Evolutionary conservation across 2,113 vertebrate species (phyloP), one percentile per base, ranked within the genome.

Genomic region (Pseudorasbora parva): DNA sequence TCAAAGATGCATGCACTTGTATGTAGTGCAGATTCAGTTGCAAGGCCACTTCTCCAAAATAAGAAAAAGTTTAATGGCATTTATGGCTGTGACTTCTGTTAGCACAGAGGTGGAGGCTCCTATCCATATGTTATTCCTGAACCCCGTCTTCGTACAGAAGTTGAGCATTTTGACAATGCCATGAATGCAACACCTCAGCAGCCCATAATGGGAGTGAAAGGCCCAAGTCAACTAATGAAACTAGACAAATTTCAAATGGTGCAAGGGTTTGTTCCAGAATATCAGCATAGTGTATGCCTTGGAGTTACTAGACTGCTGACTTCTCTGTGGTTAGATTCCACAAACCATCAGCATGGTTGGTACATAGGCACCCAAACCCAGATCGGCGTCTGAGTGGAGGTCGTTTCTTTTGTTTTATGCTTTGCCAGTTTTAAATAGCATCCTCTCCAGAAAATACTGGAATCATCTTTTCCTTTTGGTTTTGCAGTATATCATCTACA

Each of bases 11-110:
- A 84, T 88, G 77, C 62, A 10, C 77, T 86, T 25, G 51, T 88
- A 11, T 84, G 82, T 66, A 83, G 77, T 27, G 85, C 85, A 54
- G 62, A 81, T 81, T 88, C 82, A 81, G 84, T 88, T 80, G 87
- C 84, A 37, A 47, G 68, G 10, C 76, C 84, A 43, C 43, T 83
- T 6, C 57, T 86, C 2, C 11, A 49, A 30, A 88, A 88, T 57
- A 72, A 59, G 10, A 85, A 87, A 57, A 75, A 84, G 47, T 82
- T 87, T 47, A 83, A 86, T 85, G 30, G 86, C 2, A 30, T 64
- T 41, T 82, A 83, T 82, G 84, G 81, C 3, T 86, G 84, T 81
- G 81, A 84, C 47, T 88, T 88, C 47, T 85, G 81, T 75, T 82
- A 69, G 17, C 68, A 87, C 56, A 51, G 17, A 47, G 84, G 80